phyloP scores from a whole-genome alignment of 1,140 invertebrate genomes.

The Neodiprion virginianus region DNA sequence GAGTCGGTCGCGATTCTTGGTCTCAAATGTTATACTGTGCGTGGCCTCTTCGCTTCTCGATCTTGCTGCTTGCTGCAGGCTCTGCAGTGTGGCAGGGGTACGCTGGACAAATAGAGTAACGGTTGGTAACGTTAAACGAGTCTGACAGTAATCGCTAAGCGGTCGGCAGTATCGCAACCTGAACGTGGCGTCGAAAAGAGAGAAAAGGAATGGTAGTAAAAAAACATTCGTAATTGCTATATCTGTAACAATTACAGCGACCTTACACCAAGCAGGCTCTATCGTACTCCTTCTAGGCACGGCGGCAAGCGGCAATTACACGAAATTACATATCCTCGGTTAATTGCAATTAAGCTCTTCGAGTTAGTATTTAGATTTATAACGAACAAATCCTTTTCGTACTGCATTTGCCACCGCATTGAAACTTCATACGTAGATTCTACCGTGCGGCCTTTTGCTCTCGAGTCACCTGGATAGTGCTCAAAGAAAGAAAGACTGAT shows the following conservation, averaged over 20 bases:
- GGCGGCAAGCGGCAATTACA: background rate
- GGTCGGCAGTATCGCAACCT: background rate
- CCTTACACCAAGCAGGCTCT: background rate
- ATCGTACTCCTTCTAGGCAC: background rate
- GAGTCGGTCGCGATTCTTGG: background rate
- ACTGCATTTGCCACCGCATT: no score
- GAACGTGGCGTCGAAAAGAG: background rate
- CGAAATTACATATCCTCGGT: background rate
- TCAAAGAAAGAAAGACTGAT: no score
- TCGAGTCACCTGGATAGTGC: no score
- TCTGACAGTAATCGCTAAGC: background rate
- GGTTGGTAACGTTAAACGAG: constrained; percentile 2
- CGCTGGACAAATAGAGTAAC: constrained; percentile 1
- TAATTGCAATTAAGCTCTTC: background rate
- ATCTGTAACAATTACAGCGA: constrained; percentile 5
- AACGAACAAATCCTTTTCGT: background rate
- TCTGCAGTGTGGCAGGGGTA: background rate
- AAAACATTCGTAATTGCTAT: background rate
- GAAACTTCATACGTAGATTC: no score
- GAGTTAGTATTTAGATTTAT: background rate
- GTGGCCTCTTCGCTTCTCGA: background rate
- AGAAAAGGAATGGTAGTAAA: background rate
- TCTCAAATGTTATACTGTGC: background rate
- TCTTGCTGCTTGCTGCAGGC: background rate
- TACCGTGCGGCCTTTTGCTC: no score